Conservation (phyloP, 2,113 vertebrate genomes). For the Ceyx margarethae region DNA sequence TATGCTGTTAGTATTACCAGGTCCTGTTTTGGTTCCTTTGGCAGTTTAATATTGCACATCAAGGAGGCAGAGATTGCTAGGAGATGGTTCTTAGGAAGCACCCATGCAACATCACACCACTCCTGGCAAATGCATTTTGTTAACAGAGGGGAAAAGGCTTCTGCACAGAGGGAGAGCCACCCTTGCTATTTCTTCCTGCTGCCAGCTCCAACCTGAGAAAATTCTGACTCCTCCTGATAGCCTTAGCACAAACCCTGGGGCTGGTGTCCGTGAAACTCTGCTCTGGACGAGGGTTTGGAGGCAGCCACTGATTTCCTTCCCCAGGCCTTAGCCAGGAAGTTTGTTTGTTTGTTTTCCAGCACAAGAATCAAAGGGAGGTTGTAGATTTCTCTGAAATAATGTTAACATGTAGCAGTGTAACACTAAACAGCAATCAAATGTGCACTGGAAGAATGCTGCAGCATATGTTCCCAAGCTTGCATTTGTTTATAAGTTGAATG, state of each 20-base stretch:
- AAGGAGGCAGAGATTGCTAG: background rate
- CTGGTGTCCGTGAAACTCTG: background rate
- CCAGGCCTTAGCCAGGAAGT: background rate
- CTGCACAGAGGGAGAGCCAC: background rate
- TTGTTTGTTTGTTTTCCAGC: background rate
- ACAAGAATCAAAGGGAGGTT: background rate
- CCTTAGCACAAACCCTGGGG: background rate
- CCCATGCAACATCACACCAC: rapidly evolving
- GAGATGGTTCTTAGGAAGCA: background rate
- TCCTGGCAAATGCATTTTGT: background rate
- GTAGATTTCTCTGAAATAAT: background rate
- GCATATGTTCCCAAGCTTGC: background rate
- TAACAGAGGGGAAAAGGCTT: background rate
- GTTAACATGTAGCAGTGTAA: background rate
- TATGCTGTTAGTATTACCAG: background rate
- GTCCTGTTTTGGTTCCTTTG: background rate
- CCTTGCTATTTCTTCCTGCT: background rate
- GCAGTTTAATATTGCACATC: background rate
- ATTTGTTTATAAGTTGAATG: background rate
- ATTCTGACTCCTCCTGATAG: background rate
- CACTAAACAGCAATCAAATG: background rate
- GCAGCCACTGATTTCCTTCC: background rate
- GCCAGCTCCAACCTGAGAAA: background rate
- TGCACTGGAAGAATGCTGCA: background rate
- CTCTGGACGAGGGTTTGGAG: background rate